Percentiles rank a stretch among this genome's conserved stretches.
These are phyloP conservation scores for Crocallis elinguaria DNA, from an alignment of 2,888 invertebrate genomes.

Conservation along the genomic window DNA sequence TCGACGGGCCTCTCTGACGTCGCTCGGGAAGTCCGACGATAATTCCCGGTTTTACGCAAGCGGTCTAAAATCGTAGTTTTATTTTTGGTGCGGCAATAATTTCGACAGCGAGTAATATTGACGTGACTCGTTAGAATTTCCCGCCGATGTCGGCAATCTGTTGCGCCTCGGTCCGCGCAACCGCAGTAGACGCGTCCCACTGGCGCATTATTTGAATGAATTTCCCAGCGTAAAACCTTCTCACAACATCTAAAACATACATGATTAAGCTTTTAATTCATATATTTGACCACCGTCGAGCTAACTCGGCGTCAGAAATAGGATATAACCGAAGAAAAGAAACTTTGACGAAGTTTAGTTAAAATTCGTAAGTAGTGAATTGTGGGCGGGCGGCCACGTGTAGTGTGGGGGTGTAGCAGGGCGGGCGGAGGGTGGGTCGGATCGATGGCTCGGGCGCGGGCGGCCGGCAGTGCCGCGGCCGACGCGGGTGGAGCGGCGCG, in stretches of 20 bases:
- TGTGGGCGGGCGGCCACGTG: slow-evolving; percentile 59
- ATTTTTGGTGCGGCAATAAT: slow-evolving; percentile 68
- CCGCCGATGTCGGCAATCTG: slow-evolving; percentile 77
- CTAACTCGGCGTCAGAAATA: background rate
- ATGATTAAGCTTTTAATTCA: background rate
- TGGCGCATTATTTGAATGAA: slow-evolving; percentile 59
- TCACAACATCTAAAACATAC: background rate
- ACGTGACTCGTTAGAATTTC: slow-evolving; percentile 69
- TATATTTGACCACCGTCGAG: background rate
- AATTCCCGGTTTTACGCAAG: slow-evolving; percentile 66
- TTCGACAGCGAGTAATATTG: slow-evolving; percentile 59
- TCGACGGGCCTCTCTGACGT: slow-evolving; percentile 67
- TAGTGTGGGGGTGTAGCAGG: slow-evolving; percentile 42
- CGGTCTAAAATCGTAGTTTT: slow-evolving; percentile 66
- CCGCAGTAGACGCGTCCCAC: slow-evolving; percentile 48
- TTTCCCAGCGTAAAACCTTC: no score
- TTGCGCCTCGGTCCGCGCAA: slow-evolving; percentile 71
- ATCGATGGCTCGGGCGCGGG: slow-evolving; percentile 71
- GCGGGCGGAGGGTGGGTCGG: slow-evolving; percentile 55
- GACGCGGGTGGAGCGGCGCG: slow-evolving; percentile 79
- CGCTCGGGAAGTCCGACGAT: slow-evolving; percentile 57
- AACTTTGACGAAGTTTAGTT: slow-evolving; percentile 19
- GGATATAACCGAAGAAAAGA: background rate
- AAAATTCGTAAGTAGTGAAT: slow-evolving; percentile 8
- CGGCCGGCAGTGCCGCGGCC: slow-evolving; percentile 77